Evolutionary conservation across 1,140 invertebrate genomes (phyloP), one percentile per base, ranked within the genome.

Genomic region (Zaprionus vittiger): DNA sequence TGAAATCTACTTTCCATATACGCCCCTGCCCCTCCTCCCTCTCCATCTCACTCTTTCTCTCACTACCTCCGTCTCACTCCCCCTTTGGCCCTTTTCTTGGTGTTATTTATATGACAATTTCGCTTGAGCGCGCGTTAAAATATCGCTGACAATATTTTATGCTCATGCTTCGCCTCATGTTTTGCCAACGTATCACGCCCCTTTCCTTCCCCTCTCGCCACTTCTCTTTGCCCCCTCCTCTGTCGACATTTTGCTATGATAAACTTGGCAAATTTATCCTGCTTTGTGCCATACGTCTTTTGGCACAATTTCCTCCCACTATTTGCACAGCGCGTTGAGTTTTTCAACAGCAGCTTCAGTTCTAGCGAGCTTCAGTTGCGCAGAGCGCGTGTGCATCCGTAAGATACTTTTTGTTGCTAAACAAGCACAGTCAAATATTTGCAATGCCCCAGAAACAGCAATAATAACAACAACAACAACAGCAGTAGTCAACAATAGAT

Each of bases 51-150:
- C 9, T 34, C 31, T 11, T 3, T 34, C 9, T 34, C 9, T 55
- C 22, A 49, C 44, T 49, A 37, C 49, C 7, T 4, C 49, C 6
- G 24, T 31, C 11, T 4, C 15, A 4, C 47, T 20, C 37, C 9
- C 22, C 44, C 57, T 20, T 66, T 15, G 14, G n/a, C 28, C 15
- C 37, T 34, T 15, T 26, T 49, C 56, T 52, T 76, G 44, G 72
- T 91, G 83, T 91, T 91, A 91, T 91, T 91, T 91, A 91, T 91
- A 83, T 91, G 87, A 87, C 87, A 91, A 91, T 91, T 91, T 87
- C 81, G 80, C 81, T 83, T 84, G 87, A 87, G 81, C 83, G 78
- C 87, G 72, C 79, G 79, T 83, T 91, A 91, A 91, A 91, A 91
- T 83, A 91, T 91, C 80, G 87, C 87, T 77, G 79, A 76, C 87